phyloP scores from a whole-genome alignment of 2,113 vertebrate genomes.

The Pongo pygmaeus region DNA sequence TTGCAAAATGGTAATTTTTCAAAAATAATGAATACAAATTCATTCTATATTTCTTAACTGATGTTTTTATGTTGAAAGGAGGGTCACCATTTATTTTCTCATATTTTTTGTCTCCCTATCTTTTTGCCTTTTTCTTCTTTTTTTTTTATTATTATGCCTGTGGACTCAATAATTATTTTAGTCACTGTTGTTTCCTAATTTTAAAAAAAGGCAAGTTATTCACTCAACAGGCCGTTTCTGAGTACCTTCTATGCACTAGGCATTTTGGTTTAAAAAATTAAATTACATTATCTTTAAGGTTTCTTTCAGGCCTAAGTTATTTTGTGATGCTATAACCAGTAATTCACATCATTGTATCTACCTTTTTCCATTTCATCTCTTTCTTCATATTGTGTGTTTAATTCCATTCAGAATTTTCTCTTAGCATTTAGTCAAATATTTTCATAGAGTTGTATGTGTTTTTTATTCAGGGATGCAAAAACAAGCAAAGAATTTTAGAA shows the following conservation, averaged over 20 bases:
- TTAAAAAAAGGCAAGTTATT: neutral
- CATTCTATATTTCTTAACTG: neutral
- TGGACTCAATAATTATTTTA: constrained; percentile 21
- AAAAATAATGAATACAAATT: neutral
- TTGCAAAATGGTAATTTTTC: neutral
- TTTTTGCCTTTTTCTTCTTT: neutral
- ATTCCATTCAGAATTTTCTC: neutral
- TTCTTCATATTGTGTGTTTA: neutral
- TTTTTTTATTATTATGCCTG: neutral
- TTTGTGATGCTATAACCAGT: neutral
- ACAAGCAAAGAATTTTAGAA: neutral
- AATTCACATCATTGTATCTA: neutral
- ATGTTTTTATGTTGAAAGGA: neutral
- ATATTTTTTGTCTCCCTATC: neutral
- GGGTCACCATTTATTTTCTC: neutral
- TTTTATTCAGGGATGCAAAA: constrained; percentile 5
- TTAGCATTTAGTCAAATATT: neutral
- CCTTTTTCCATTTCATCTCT: neutral
- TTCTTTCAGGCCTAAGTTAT: neutral
- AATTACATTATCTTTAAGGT: neutral
- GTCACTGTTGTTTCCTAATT: neutral
- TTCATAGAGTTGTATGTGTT: neutral
- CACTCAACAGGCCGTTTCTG: neutral
- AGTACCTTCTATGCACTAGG: neutral
- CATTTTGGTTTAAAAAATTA: neutral